Evolutionary conservation across 2,888 invertebrate species (phyloP).

Genomic region (Diaphora mendica): DNA sequence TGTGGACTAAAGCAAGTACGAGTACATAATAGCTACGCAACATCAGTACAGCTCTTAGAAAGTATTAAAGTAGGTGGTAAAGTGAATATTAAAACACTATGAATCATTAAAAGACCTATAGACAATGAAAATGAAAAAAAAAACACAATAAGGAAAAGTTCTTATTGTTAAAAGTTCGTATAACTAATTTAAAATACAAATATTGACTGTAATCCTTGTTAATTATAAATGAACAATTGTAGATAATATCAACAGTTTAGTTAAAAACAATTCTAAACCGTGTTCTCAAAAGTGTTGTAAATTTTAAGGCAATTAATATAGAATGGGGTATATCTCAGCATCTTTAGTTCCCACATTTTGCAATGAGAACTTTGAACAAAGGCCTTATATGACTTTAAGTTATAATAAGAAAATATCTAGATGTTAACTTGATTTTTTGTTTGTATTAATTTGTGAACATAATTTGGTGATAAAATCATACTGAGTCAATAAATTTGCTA

Average conservation of each 20-base stretch:
- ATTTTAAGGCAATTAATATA: conserved; percentile 47
- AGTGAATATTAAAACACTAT: not conserved
- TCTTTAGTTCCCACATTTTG: conserved; percentile 51
- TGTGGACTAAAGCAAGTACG: conserved; percentile 10
- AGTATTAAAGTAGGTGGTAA: not conserved
- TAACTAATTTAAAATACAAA: not conserved
- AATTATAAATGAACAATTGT: not conserved
- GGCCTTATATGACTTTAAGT: conserved; percentile 35
- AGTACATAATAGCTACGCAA: conserved; percentile 5
- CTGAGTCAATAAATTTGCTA: not conserved
- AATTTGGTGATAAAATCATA: not conserved
- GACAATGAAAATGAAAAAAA: not conserved
- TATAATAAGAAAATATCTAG: conserved; percentile 35
- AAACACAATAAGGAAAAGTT: not conserved
- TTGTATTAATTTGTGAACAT: conserved; percentile 31
- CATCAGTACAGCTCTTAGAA: not conserved
- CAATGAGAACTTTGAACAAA: conserved; percentile 49
- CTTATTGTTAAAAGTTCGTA: not conserved
- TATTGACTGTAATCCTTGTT: not conserved
- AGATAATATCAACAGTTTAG: conserved; percentile 30
- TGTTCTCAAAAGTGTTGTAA: conserved; percentile 39
- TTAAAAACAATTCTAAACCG: conserved; percentile 11
- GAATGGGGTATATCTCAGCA: conserved; percentile 38
- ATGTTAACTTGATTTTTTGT: conserved; percentile 33
- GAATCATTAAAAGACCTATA: not conserved